These are phyloP conservation scores for Alectura lathami DNA, from an alignment of 2,113 vertebrate species.

Conservation along the genomic window DNA sequence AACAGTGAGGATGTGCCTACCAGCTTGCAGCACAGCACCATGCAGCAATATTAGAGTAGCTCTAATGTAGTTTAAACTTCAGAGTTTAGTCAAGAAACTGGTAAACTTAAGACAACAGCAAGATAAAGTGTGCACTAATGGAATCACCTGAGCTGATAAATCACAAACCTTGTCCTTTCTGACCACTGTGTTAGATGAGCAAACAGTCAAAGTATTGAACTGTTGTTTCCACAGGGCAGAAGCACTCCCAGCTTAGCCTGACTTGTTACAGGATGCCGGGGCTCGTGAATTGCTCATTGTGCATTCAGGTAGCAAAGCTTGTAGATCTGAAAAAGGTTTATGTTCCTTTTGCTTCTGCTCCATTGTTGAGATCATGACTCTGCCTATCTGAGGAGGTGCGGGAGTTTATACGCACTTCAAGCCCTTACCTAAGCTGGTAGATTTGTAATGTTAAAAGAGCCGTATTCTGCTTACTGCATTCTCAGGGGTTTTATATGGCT, in stretches of 20 bases:
- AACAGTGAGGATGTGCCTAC: background rate
- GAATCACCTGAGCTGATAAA: background rate
- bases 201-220: constrained; percentile 12
- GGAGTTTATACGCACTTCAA: constrained; percentile 38
- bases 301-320: constrained; percentile 36
- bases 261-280: background rate
- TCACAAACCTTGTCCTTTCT: background rate
- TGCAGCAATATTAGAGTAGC: background rate
- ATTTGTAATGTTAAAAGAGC: constrained; percentile 46
- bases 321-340: constrained; percentile 47
- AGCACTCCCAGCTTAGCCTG: background rate
- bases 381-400: constrained; percentile 52
- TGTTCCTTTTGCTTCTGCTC: constrained; percentile 22
- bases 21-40: background rate
- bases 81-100: background rate
- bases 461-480: constrained; percentile 40
- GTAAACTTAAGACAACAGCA: background rate
- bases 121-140: background rate
- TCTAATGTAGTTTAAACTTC: background rate
- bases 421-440: constrained; percentile 23
- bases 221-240: constrained; percentile 3
- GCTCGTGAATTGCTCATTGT: constrained; percentile 15
- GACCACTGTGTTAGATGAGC: background rate
- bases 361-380: background rate
- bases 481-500: constrained; percentile 21